Base-by-base conservation (phyloP, 2,888 invertebrate species). In the Ornithoptera alexandrae region DNA sequence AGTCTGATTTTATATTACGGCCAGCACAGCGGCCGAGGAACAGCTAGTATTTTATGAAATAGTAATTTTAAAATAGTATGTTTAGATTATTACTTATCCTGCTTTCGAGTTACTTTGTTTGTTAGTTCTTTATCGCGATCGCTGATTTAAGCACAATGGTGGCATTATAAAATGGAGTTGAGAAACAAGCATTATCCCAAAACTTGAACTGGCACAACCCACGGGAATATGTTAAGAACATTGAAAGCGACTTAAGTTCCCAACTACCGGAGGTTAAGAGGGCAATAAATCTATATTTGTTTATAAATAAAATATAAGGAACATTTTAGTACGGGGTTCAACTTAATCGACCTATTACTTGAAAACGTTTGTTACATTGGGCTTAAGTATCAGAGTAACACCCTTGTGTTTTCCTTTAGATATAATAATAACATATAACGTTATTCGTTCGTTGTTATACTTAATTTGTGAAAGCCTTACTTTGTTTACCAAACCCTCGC, bases 221-320 rank as follows among this genome's bases (percentile, higher is more conserved):
- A 20, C 30, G 30, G 20, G 59, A 59, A 20, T 59, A 59, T 17
- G 30, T 24, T 30, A 24, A 30, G 24, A 59, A 59, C 59, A 59
- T 59, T 59, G 59, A 59, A 59, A 59, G 24, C 20, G 59, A 59
- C 59, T 59, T 62, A 30, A 63, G 1, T 65, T 56, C 46, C 3
- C 12, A 62, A 71, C 6, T 17, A 18, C 50, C 4, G 59, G 59
- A 59, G 30, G 59, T 57, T 57, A 20, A 57, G 20, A 20, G 22
- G 10, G 12, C 20, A 8, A 57, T 57, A 57, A 57, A 57, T 57
- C 57, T 57, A 57, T 57, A 57, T 57, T 50, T 17, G 50, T 15
- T 12, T 5, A 50, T 50, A 50, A 50, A 57, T 57, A 57, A 57
- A 18, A 57, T 57, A 57, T 57, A 57, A 57, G 20, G 22, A 6